phyloP scores from a whole-genome alignment of 1,140 invertebrate genomes.

The Pristionchus pacificus region DNA sequence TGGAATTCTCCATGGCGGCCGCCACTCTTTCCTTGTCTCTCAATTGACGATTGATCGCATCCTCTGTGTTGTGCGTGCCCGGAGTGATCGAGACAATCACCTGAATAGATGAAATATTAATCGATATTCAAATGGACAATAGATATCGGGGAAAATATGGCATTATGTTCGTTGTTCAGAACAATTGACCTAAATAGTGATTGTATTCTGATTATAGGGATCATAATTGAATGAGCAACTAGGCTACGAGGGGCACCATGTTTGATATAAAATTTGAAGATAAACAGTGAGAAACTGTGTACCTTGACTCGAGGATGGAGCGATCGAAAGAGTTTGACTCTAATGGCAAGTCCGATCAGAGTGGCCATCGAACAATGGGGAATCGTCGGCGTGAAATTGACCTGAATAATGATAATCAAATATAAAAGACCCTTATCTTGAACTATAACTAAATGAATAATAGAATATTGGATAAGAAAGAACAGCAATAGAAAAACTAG shows the following conservation, averaged over 20 bases:
- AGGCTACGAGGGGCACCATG: background rate
- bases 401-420: slow-evolving; percentile 15
- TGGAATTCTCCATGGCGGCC: slow-evolving; percentile 86
- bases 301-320: slow-evolving; percentile 70
- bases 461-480: slow-evolving; percentile 18
- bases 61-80: slow-evolving; percentile 83
- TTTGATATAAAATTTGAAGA: background rate
- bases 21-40: slow-evolving; percentile 96
- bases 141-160: too few relatives aligned
- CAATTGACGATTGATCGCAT: slow-evolving; percentile 89
- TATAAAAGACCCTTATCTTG: background rate
- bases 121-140: background rate
- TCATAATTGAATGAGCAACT: too few relatives aligned
- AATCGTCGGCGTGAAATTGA: slow-evolving; percentile 89
- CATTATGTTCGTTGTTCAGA: too few relatives aligned
- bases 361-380: slow-evolving; percentile 99
- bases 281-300: slow-evolving; percentile 26
- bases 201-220: background rate
- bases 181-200: background rate
- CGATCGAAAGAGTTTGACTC: slow-evolving; percentile 77
- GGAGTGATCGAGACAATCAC: slow-evolving; percentile 83
- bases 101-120: slow-evolving; percentile 64
- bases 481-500: slow-evolving; percentile 31
- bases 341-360: slow-evolving; percentile 74
- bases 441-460: slow-evolving; percentile 5